phyloP scores from a whole-genome alignment of 2,113 vertebrate species.

The Oplegnathus fasciatus region DNA sequence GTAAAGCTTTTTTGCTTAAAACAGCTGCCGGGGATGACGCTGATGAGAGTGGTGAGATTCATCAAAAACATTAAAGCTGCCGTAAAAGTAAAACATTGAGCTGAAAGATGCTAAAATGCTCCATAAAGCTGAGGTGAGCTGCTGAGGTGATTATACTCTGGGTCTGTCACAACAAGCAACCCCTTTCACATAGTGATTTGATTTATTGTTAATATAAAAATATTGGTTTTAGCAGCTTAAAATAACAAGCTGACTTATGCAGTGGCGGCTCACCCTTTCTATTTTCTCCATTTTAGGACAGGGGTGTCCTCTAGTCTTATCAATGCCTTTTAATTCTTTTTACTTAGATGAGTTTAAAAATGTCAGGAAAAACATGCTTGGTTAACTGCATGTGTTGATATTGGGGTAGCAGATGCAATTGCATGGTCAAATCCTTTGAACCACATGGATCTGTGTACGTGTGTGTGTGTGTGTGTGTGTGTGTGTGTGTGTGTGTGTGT shows the following conservation, averaged over 20 bases:
- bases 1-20: too few relatives aligned
- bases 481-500: slow-evolving; percentile 12
- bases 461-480: slow-evolving; percentile 21
- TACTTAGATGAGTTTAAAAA: neutral
- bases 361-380: neutral
- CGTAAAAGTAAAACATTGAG: too few relatives aligned
- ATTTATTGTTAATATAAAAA: slow-evolving; percentile 14
- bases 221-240: slow-evolving; percentile 12
- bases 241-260: neutral
- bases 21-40: too few relatives aligned
- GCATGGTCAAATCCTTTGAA: neutral
- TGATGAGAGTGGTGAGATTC: too few relatives aligned
- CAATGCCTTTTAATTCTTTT: neutral
- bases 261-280: slow-evolving; percentile 2
- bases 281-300: neutral
- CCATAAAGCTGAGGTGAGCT: too few relatives aligned
- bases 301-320: too few relatives aligned
- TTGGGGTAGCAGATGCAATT: neutral
- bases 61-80: too few relatives aligned
- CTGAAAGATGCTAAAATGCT: too few relatives aligned
- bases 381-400: neutral
- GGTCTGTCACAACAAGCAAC: neutral
- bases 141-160: slow-evolving; percentile 1
- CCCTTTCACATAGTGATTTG: neutral
- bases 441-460: neutral